Evolutionary conservation across 1,140 invertebrate species (phyloP), one percentile per base, ranked within the genome.

Genomic region (Probaryconus sp.): DNA sequence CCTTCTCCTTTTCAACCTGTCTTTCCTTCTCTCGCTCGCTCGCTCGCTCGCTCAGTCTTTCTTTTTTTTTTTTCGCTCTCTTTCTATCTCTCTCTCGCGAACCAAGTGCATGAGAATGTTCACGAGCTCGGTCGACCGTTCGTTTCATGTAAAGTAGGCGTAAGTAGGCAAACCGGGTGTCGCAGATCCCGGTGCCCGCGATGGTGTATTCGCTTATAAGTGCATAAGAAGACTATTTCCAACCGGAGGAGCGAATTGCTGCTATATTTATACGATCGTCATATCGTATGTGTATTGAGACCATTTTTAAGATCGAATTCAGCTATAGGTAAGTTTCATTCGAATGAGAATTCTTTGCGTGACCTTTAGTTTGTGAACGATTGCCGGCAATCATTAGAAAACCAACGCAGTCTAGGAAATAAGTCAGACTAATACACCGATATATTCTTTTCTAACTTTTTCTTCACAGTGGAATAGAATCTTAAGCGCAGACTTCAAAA

Each of bases 81-180:
- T 40, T 50, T 51, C 63, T 64, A 33, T 63, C 30, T 42, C 33
- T 67, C 65, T 70, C 48, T 70, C 63, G 31, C 48, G 43, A 13
- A 28, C 43, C 58, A 43, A 64, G 68, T 51, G 72, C 64, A 63
- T 75, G 63, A 61, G 68, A 76, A 78, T 80, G 70, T 77, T 79
- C 76, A 65, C 75, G 69, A 77, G 67, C 69, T 75, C 65, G 73
- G 67, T 79, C 76, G 75, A 74, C 56, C 64, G 79, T 81, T 76
- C 64, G 48, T 78, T 80, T 78, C 76, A 74, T 60, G 58, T 67
- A 75, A 81, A 81, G 79, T 84, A 84, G 81, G 77, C 79, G 81
- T 83, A 83, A 85, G 83, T 85, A 83, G 82, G 82, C 78, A 83
- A 83, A 81, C 79, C 75, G 77, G 79, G 77, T 81, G 71, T 78